These are phyloP conservation scores for Aquatica leii DNA, from an alignment of 2,888 invertebrate genomes.

Conservation along the genomic window DNA sequence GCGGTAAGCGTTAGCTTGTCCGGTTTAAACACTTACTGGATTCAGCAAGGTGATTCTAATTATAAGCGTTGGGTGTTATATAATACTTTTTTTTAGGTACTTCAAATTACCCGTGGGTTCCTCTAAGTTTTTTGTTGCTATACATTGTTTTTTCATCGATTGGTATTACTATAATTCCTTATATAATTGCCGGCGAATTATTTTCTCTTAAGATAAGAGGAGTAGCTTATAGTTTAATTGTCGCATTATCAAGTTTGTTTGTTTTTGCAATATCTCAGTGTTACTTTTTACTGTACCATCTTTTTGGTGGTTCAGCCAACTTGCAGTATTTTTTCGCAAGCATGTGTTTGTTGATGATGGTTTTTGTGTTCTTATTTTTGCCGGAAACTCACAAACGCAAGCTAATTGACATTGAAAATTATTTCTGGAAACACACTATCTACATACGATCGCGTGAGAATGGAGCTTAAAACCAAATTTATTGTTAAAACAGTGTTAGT, in stretches of 20 bases:
- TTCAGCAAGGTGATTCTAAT: too few relatives aligned
- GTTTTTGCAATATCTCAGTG: conserved; percentile 67
- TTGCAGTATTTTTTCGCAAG: too few relatives aligned
- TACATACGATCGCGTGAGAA: too few relatives aligned
- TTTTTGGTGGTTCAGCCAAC: conserved; percentile 62
- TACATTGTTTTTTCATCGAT: conserved; percentile 69
- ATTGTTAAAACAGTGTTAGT: too few relatives aligned
- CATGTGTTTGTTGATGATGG: conserved; percentile 59
- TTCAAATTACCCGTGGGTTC: conserved; percentile 59
- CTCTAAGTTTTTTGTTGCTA: conserved; percentile 63
- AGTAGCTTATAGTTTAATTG: conserved; percentile 66
- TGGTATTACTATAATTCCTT: conserved; percentile 68
- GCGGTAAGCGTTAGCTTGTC: conserved; percentile 62
- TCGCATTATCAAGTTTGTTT: conserved; percentile 65
- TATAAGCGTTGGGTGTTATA: background rate
- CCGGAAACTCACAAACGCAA: conserved; percentile 63
- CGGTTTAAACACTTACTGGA: too few relatives aligned
- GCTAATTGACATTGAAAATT: conserved; percentile 61
- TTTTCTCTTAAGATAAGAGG: conserved; percentile 69
- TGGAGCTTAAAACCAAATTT: too few relatives aligned
- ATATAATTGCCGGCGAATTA: conserved; percentile 72
- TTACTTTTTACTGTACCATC: conserved; percentile 56
- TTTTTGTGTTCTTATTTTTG: conserved; percentile 59
- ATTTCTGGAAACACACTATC: conserved; percentile 57
- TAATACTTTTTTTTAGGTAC: conserved; percentile 47